Evolutionary conservation across 2,797 vertebrate genomes (phyloP).

Genomic region (Taenioides sp.): DNA sequence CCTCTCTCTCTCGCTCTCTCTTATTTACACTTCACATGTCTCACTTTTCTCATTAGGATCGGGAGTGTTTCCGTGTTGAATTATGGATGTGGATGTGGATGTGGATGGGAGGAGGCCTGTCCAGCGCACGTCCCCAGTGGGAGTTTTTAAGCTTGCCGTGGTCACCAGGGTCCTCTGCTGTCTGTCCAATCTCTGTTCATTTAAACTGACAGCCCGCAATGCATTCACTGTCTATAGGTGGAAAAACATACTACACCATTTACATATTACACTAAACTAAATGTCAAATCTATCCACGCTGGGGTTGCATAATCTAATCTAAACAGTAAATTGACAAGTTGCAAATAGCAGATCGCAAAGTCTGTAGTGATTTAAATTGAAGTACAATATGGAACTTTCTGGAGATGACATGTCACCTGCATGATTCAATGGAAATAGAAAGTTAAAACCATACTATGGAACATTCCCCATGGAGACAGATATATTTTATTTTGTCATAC

Average conservation of each 20-base stretch:
- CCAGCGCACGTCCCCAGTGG: conserved; percentile 47
- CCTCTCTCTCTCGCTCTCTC: not conserved
- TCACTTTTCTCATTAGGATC: conserved; percentile 65
- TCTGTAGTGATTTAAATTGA: not conserved
- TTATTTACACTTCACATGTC: conserved; percentile 50
- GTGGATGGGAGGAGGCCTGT: conserved; percentile 36
- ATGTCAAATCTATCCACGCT: not conserved
- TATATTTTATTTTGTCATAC: no score
- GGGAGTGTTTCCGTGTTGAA: conserved; percentile 50
- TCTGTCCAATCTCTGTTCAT: conserved; percentile 43
- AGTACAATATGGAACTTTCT: no score
- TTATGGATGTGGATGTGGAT: conserved; percentile 56
- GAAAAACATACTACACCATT: not conserved
- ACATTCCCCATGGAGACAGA: no score
- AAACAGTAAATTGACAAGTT: not conserved
- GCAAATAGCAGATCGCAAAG: not conserved
- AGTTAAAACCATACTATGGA: no score
- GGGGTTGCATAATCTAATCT: not conserved
- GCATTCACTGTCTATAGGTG: conserved; percentile 1
- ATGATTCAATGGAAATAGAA: no score
- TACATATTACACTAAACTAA: not conserved
- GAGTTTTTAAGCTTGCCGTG: conserved; percentile 53
- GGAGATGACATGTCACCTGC: no score
- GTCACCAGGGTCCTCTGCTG: conserved; percentile 45
- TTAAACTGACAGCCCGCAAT: conserved; percentile 30